These are phyloP conservation scores for Struthidea cinerea DNA, from an alignment of 2,113 vertebrate species.

Conservation along the genomic window DNA sequence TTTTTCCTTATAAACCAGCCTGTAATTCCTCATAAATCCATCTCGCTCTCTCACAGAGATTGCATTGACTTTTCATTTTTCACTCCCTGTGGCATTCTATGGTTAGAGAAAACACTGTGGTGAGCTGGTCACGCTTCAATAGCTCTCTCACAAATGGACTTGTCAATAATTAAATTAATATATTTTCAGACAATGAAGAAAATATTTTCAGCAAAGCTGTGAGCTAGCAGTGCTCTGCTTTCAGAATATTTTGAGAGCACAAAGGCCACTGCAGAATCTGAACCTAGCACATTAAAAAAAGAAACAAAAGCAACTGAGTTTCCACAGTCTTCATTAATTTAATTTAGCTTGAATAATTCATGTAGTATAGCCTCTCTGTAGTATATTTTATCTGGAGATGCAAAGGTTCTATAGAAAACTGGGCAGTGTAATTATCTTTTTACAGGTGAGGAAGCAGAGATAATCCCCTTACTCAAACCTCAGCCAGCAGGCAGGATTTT, in stretches of 20 bases:
- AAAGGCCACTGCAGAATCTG: not conserved
- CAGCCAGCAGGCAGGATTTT: not conserved
- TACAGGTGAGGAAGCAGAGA: conserved; percentile 22
- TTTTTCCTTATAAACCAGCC: not conserved
- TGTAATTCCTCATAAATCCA: conserved; percentile 39
- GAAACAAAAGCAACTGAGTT: conserved; percentile 41
- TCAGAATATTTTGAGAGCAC: conserved; percentile 7
- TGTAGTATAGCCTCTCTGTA: not conserved
- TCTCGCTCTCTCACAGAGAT: not conserved
- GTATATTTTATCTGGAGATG: conserved; percentile 7
- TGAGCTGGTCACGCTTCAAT: conserved; percentile 14
- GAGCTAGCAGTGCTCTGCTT: not conserved
- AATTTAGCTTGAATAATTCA: conserved; percentile 54
- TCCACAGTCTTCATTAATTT: conserved; percentile 32
- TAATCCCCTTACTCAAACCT: not conserved
- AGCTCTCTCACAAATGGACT: conserved; percentile 28
- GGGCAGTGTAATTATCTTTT: conserved; percentile 12
- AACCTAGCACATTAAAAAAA: not conserved
- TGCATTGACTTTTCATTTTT: conserved; percentile 35
- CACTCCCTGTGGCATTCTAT: not conserved
- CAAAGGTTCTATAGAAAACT: not conserved
- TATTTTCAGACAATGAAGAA: conserved; percentile 46
- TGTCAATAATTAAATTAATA: conserved; percentile 61
- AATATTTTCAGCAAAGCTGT: conserved; percentile 28
- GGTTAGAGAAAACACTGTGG: conserved; percentile 2